Evolutionary conservation across 2,797 vertebrate species (phyloP).

Genomic region (Myotis myotis): DNA sequence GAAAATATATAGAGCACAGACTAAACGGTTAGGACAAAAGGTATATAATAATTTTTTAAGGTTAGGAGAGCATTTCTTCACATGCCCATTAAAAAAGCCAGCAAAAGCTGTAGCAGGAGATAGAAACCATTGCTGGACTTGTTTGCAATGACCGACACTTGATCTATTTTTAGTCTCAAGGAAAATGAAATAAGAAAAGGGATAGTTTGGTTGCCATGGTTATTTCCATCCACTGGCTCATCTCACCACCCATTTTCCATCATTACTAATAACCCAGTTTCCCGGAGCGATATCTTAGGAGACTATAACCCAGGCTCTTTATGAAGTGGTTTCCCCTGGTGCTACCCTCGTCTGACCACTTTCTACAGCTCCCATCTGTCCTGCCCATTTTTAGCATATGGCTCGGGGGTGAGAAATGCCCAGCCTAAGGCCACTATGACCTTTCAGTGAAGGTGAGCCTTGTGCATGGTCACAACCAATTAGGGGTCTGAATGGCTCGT

Average conservation of each 20-base stretch:
- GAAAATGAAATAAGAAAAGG: slow-evolving; percentile 44
- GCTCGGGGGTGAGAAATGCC: not conserved
- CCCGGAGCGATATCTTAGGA: not conserved
- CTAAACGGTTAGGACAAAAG: not conserved
- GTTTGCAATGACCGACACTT: not conserved
- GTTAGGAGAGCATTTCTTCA: not conserved
- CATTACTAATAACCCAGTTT: slow-evolving; percentile 4
- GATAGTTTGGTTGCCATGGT: slow-evolving; percentile 27
- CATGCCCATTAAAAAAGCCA: not conserved
- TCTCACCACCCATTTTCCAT: not conserved
- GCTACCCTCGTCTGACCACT: not conserved
- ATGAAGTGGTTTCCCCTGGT: not conserved
- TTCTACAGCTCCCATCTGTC: not conserved
- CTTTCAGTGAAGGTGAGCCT: not conserved
- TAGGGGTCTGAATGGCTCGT: not conserved
- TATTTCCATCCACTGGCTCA: not conserved
- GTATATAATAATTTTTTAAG: not conserved
- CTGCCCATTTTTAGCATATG: not conserved
- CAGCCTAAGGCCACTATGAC: not conserved
- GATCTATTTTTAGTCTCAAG: slow-evolving; percentile 39
- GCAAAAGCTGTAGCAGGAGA: not conserved
- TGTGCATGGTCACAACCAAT: not conserved
- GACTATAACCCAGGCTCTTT: not conserved
- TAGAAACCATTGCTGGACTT: not conserved
- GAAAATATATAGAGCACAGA: not conserved